phyloP scores from a whole-genome alignment of 2,888 invertebrate genomes.

The Parthenolecanium corni region DNA sequence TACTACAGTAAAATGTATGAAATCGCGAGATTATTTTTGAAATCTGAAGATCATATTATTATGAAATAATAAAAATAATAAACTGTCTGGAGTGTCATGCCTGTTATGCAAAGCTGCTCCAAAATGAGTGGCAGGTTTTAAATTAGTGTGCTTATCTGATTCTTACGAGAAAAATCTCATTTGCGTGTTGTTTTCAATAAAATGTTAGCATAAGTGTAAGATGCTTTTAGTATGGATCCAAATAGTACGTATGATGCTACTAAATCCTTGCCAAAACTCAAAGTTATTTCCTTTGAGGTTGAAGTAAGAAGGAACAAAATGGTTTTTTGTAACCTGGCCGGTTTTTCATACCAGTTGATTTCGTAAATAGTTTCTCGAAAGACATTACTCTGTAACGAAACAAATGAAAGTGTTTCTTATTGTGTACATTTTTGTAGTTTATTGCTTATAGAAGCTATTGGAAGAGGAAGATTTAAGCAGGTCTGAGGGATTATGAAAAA shows the following conservation, averaged over 20 bases:
- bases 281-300: neutral
- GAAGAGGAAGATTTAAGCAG: too few relatives aligned
- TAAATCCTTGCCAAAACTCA: neutral
- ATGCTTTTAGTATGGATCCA: constrained; percentile 10
- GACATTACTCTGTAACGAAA: constrained; percentile 7
- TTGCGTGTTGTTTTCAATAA: neutral
- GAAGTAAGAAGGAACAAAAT: constrained; percentile 1
- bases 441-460: too few relatives aligned
- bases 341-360: constrained; percentile 15
- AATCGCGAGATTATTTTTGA: too few relatives aligned
- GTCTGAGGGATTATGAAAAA: too few relatives aligned
- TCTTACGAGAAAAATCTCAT: too few relatives aligned
- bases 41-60: too few relatives aligned
- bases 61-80: too few relatives aligned
- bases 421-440: neutral
- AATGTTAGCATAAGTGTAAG: constrained; percentile 22
- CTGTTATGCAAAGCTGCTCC: too few relatives aligned
- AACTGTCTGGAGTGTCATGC: too few relatives aligned
- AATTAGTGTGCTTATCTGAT: too few relatives aligned
- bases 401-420: neutral
- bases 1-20: too few relatives aligned
- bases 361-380: constrained; percentile 10
- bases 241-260: constrained; percentile 18
- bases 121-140: too few relatives aligned
- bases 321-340: constrained; percentile 9